Conservation (phyloP, 2,888 invertebrate species). For the Cryptocephalus moraei region DNA sequence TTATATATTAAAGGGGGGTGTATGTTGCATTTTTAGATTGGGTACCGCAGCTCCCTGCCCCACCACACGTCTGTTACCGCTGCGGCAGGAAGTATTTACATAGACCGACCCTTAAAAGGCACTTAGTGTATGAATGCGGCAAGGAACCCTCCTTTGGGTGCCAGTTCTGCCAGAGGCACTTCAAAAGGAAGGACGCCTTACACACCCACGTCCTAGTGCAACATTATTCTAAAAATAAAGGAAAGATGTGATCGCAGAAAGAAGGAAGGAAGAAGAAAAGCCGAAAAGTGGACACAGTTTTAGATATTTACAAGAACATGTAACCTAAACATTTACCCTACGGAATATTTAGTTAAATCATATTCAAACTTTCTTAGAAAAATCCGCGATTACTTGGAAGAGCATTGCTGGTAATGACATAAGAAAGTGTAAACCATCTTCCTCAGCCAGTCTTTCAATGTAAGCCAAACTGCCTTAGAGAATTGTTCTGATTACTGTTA, state of each 20-base stretch:
- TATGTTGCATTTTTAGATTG: background rate
- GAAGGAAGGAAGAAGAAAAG: too few relatives aligned
- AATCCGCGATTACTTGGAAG: too few relatives aligned
- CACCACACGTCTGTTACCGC: slow-evolving; percentile 3
- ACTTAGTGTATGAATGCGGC: slow-evolving; percentile 16
- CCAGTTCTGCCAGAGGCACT: background rate
- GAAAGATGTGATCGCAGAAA: background rate
- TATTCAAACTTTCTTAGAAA: too few relatives aligned
- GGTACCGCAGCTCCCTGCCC: background rate
- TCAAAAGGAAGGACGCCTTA: slow-evolving; percentile 1
- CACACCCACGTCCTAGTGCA: background rate
- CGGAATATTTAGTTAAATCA: too few relatives aligned
- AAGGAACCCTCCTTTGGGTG: slow-evolving; percentile 17
- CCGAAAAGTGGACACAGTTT: too few relatives aligned
- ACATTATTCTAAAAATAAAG: background rate
- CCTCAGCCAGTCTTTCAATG: too few relatives aligned
- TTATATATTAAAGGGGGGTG: background rate
- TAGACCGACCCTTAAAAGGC: slow-evolving; percentile 7
- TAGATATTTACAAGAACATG: too few relatives aligned
- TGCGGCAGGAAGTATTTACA: slow-evolving; percentile 10
- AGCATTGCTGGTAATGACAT: too few relatives aligned
- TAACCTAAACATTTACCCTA: too few relatives aligned
- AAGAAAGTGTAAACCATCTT: too few relatives aligned
- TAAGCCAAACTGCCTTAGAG: too few relatives aligned
- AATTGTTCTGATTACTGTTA: too few relatives aligned